These are phyloP conservation scores for Micrasema longulum DNA, from an alignment of 1,140 invertebrate genomes.

Conservation along the genomic window DNA sequence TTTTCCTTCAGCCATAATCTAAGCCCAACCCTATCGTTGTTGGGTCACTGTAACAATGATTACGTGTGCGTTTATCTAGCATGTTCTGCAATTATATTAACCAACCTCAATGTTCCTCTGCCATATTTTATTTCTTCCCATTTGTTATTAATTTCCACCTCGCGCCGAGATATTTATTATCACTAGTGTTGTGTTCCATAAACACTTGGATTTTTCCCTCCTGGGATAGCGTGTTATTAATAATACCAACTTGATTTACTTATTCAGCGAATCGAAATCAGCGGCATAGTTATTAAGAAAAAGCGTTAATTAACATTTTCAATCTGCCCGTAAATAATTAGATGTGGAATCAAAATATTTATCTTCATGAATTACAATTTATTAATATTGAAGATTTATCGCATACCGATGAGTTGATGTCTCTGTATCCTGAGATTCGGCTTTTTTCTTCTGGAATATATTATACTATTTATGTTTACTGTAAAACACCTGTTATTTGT, in stretches of 20 bases:
- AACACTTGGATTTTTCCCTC: slow-evolving; percentile 17
- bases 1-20: slow-evolving; percentile 34
- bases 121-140: slow-evolving; percentile 27
- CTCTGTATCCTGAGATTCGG: no score
- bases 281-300: no score
- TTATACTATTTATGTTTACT: no score
- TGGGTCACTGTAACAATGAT: slow-evolving; percentile 24
- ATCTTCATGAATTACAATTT: background rate
- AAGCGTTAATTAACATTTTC: no score
- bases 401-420: no score
- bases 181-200: slow-evolving; percentile 13
- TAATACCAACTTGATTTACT: no score
- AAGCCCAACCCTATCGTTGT: slow-evolving; percentile 21
- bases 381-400: no score
- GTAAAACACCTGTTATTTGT: no score
- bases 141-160: slow-evolving; percentile 30
- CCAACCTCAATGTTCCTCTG: slow-evolving; percentile 28
- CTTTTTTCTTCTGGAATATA: no score
- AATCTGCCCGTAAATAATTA: no score
- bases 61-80: slow-evolving; percentile 35
- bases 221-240: slow-evolving; percentile 29
- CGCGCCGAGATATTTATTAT: slow-evolving; percentile 15
- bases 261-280: no score
- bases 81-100: slow-evolving; percentile 41
- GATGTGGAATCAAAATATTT: no score